Base-by-base conservation (phyloP, 2,797 vertebrate species). In the Pseudomugil tenellus region DNA sequence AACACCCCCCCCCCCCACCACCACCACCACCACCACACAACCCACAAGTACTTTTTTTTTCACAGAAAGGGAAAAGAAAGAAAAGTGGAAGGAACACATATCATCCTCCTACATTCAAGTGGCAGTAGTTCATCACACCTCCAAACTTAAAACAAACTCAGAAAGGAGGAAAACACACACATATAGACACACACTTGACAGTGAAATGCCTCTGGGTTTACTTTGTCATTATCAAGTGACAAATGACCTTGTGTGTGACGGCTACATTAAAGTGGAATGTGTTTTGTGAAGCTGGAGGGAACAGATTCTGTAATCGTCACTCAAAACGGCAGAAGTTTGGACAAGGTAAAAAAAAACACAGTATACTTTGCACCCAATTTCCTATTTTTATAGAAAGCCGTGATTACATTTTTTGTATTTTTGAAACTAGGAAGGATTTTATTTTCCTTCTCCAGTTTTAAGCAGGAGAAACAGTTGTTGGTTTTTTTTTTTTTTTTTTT, bases 221-320 rank as follows among this genome's bases (percentile, higher is more conserved):
- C 84, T 83, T 87, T 87, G 82, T 90, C 85, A 89, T 92, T 85
- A 89, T 84, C 80, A 80, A 85, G 80, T 87, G 85, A 90, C 86
- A 85, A 87, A 88, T 80, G 87, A 90, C 87, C 91, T 87, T 84
- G 87, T 66, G 77, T 86, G 78, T 49, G 48, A 79, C 71, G 72
- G 81, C 77, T 69, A 74, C 83, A 80, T 86, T 88, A 84, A 89
- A 86, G 80, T 74, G 82, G 82, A 91, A 88, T 85, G 75, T 90
- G 80, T 88, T 87, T 84, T 87, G 78, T 68, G 77, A 84, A 87
- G 77, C 89, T 79, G 57, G 34, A 76, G 83, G 85, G 86, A 87
- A 65, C 25, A 76, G 72, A 80, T 67, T 35, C 75, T 56, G 31
- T 19, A 25, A 72, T 71, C 16, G 34, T 87, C 81, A 79, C 72